Conservation (phyloP, 2,797 vertebrate genomes). For the Agapornis canus region DNA sequence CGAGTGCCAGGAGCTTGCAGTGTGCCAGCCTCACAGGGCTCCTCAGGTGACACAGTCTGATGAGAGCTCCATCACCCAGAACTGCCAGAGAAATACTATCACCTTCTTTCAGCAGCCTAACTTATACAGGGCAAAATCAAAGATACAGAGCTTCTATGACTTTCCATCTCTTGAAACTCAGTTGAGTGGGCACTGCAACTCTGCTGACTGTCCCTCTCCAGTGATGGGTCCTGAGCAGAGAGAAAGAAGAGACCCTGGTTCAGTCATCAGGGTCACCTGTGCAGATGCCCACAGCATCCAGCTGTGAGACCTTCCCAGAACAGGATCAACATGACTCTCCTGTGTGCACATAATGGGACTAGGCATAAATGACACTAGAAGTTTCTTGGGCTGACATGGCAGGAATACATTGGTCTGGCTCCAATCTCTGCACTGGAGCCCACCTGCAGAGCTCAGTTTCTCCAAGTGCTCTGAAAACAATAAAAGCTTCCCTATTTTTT, state of each 20-base stretch:
- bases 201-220: background rate
- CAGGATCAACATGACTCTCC: background rate
- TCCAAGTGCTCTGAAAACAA: background rate
- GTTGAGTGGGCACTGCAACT: background rate
- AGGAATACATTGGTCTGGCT: background rate
- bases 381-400: fast-evolving
- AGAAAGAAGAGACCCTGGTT: background rate
- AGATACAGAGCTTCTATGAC: fast-evolving
- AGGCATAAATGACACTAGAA: fast-evolving
- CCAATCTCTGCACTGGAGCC: background rate
- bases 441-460: background rate
- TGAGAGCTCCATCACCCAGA: background rate
- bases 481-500: background rate
- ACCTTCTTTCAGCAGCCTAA: background rate
- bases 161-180: background rate
- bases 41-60: background rate
- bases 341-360: background rate
- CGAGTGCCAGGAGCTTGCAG: background rate
- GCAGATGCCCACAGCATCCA: background rate
- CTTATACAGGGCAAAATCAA: fast-evolving
- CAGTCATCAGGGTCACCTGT: background rate
- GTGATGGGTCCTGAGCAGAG: fast-evolving
- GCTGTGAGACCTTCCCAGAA: background rate
- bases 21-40: fast-evolving
- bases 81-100: background rate